Percentiles rank a stretch among this genome's conserved stretches.
Conservation (phyloP, 2,797 vertebrate genomes). For the Agapornis canus region DNA sequence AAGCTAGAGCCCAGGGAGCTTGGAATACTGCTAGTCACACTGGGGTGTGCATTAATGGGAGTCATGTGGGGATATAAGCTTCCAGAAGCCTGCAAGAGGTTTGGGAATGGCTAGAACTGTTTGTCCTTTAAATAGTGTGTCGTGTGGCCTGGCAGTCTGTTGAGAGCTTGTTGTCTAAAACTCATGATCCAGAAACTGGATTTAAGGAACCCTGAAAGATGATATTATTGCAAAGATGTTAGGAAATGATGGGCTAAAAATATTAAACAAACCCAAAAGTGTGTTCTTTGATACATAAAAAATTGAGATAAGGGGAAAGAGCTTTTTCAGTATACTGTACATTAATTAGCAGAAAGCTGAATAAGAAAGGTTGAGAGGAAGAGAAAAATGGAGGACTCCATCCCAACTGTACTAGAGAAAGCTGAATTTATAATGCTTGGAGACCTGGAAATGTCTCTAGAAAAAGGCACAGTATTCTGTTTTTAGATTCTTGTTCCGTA, state of each 20-base stretch:
- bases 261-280: not conserved
- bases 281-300: not conserved
- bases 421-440: conserved; percentile 7
- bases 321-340: not conserved
- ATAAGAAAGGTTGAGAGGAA: not conserved
- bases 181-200: not conserved
- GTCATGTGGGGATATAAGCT: not conserved
- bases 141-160: not conserved
- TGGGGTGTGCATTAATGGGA: not conserved
- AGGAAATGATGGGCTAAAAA: not conserved
- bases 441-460: not conserved
- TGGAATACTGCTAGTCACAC: not conserved
- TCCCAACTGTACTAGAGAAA: not conserved
- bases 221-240: rapidly evolving
- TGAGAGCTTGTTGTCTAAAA: not conserved
- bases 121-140: not conserved
- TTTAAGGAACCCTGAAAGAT: not conserved
- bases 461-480: not conserved
- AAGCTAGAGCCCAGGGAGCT: not conserved
- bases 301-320: not conserved
- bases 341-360: not conserved
- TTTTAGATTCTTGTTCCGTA: not conserved
- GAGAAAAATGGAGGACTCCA: not conserved
- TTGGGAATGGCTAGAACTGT: not conserved
- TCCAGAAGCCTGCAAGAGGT: not conserved